Base-by-base conservation (phyloP, 1,140 invertebrate species). In the Centruroides sculpturatus region DNA sequence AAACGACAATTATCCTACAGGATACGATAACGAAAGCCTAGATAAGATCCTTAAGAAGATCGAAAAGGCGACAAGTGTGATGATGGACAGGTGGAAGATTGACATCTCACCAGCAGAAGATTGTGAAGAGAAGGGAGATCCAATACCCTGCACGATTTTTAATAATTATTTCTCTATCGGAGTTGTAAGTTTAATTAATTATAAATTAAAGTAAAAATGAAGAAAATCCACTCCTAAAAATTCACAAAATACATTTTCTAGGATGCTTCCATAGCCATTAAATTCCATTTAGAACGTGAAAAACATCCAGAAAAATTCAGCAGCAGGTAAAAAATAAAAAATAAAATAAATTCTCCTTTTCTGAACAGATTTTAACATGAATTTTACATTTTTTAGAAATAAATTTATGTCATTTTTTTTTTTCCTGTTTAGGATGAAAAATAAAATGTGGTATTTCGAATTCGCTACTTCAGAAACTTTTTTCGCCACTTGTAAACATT, bases 111-210 rank as follows among this genome's bases (percentile, higher is more conserved):
- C 47, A 34, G 70, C 71, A 34, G 74, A 73, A 23, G 75, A 74
- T 34, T 70, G 70, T 49, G 74, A 79, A 53, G 74, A 75, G 48
- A 76, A 74, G 56, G 79, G 81, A 4, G 83, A 86, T 66, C 80
- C 82, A 1, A 91, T 94, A 66, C 92, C 92, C 0, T 93, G 92
- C 74, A 94, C 91, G 69, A 96, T 96, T 65, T 93, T 97, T 72
- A 97, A 97, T 75, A 96, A 96, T 75, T 97, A 97, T 74, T 97
- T 96, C 75, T 94, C 91, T 23, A 86, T 96, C 66, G 92, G 92
- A 53, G 92, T 97, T 68, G 88, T 89, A 72, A 83, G 84, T 69
- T 6, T 5, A 6, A 41, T 8, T 5, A 41, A 8, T 41, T 41
- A 41, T 41, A 41, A 41, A 41, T 41, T 41, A 41, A 41, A 41